Conservation (phyloP, 2,888 invertebrate genomes). For the Rhopalosiphum nymphaeae region DNA sequence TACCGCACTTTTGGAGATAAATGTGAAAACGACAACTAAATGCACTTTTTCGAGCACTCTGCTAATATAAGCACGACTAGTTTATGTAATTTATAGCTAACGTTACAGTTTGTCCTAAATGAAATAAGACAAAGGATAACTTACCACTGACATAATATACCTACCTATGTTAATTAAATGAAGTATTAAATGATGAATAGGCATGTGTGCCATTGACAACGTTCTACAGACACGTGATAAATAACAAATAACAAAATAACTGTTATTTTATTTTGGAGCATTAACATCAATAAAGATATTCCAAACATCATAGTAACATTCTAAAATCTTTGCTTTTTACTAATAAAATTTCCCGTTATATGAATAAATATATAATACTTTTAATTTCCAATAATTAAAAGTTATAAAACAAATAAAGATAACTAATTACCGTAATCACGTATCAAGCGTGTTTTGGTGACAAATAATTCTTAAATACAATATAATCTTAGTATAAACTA, state of each 20-base stretch:
- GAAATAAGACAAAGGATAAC: neutral
- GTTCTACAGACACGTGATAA: neutral
- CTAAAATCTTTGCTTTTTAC: neutral
- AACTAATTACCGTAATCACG: no score
- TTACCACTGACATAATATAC: neutral
- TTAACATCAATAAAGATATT: neutral
- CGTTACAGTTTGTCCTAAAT: neutral
- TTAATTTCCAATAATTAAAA: neutral
- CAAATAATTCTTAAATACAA: neutral
- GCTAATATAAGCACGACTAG: neutral
- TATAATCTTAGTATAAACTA: neutral
- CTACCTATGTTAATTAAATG: neutral
- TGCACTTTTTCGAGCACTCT: conserved; percentile 20
- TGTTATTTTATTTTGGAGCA: neutral
- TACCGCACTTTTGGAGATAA: neutral
- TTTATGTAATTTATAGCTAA: conserved; percentile 8
- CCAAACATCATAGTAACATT: neutral
- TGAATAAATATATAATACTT: neutral
- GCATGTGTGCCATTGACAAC: neutral
- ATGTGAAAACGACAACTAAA: conserved; percentile 33
- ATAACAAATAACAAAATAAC: neutral
- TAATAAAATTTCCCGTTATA: neutral
- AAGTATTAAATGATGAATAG: neutral
- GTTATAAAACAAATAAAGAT: no score
- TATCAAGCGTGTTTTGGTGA: neutral